A percentile compares a stretch with the other conserved stretches of the same genome.
These are phyloP conservation scores for Doris montereyensis DNA, from an alignment of 2,888 invertebrate species.

Conservation along the genomic window DNA sequence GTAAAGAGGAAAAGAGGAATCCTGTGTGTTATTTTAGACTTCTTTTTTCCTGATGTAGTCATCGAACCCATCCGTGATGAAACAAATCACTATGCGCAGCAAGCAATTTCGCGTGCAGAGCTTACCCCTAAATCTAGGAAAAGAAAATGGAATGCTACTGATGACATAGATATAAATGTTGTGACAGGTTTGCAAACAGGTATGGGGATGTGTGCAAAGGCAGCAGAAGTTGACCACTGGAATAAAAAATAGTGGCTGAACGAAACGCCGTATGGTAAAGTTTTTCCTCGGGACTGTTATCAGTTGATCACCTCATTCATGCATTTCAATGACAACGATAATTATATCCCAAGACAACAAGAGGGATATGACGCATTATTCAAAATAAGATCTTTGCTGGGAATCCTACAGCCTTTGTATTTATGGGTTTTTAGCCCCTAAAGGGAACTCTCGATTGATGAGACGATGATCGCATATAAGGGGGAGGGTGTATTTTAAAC, in stretches of 20 bases:
- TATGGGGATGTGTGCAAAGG: constrained; percentile 37
- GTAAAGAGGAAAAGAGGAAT: background rate
- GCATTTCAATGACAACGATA: background rate
- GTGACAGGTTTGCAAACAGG: constrained; percentile 31
- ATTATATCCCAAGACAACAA: background rate
- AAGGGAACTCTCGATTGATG: background rate
- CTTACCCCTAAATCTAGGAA: constrained; percentile 33
- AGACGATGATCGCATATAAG: constrained; percentile 5
- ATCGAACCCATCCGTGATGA: no score
- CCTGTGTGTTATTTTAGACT: constrained; percentile 39
- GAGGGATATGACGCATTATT: constrained; percentile 10
- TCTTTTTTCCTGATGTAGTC: constrained; percentile 37
- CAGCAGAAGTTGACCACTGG: constrained; percentile 33
- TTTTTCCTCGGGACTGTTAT: background rate
- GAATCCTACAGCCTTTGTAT: background rate
- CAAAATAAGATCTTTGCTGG: background rate
- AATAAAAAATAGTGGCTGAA: constrained; percentile 18
- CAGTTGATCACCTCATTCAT: background rate
- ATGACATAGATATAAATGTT: constrained; percentile 24
- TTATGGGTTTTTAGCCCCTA: background rate
- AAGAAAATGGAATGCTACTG: constrained; percentile 24
- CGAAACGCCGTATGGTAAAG: background rate
- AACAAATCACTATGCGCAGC: no score
- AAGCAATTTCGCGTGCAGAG: no score
- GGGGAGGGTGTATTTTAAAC: background rate